Percentiles rank a stretch among this genome's conserved stretches.
Conservation (phyloP, 2,888 invertebrate species). For the Geotrupes spiniger region DNA sequence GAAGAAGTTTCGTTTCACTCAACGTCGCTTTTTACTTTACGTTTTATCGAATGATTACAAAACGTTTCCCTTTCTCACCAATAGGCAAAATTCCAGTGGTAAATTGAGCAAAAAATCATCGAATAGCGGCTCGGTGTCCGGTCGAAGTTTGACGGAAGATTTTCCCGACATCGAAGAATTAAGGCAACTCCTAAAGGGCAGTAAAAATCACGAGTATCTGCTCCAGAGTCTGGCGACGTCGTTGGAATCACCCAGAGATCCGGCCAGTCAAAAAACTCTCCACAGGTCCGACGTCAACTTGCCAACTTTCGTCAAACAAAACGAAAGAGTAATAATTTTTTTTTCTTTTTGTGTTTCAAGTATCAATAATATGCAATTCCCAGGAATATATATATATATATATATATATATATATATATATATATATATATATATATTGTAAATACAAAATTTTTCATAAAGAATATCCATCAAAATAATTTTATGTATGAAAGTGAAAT, state of each 20-base stretch:
- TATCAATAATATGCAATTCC: constrained; percentile 2
- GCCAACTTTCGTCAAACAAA: constrained; percentile 69
- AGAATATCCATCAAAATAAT: too few relatives aligned
- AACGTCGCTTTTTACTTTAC: too few relatives aligned
- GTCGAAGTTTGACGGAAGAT: constrained; percentile 51
- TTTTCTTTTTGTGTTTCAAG: background rate
- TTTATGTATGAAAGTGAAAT: too few relatives aligned
- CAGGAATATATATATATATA: too few relatives aligned
- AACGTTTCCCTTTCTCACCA: too few relatives aligned
- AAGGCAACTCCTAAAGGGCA: constrained; percentile 66
- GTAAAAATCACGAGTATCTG: constrained; percentile 66
- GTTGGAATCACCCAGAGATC: constrained; percentile 52
- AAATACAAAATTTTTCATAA: too few relatives aligned
- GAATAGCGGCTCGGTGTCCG: constrained; percentile 53
- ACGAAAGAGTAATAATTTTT: constrained; percentile 65
- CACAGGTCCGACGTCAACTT: constrained; percentile 68
- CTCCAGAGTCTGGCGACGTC: constrained; percentile 61
- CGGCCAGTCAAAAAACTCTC: constrained; percentile 48
- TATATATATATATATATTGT: too few relatives aligned
- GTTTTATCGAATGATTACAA: too few relatives aligned
- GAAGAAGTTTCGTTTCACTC: too few relatives aligned
- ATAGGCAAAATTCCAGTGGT: constrained; percentile 1
- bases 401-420: too few relatives aligned
- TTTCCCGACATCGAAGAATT: constrained; percentile 67
- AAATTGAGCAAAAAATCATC: constrained; percentile 57